These are phyloP conservation scores for Eurystomus glaucurus DNA, from an alignment of 2,797 vertebrate species.

Conservation along the genomic window DNA sequence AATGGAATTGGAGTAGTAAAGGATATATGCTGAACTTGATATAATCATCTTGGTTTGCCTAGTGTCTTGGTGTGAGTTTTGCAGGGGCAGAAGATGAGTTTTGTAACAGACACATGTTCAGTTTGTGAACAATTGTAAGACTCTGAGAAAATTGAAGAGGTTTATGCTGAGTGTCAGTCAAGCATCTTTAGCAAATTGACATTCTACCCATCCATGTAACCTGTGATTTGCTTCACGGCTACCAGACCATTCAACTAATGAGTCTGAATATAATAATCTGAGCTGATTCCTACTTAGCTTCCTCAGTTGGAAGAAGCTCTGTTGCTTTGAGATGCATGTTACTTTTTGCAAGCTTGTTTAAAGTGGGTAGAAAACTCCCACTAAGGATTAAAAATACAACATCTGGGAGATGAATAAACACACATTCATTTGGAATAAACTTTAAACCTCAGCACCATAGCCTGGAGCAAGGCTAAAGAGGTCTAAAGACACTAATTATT, in stretches of 20 bases:
- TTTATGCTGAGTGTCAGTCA: neutral
- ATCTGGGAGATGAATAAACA: neutral
- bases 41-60: neutral
- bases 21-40: neutral
- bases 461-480: conserved; percentile 8
- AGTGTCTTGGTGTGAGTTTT: neutral
- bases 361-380: neutral
- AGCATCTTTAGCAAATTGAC: neutral
- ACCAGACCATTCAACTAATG: neutral
- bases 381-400: neutral
- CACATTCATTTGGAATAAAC: neutral
- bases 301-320: neutral
- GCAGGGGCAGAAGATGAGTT: neutral
- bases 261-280: neutral
- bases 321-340: neutral
- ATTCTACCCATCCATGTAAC: neutral
- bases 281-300: neutral
- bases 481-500: conserved; percentile 44
- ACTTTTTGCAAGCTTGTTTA: neutral
- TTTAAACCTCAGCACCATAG: neutral
- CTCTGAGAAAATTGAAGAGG: neutral
- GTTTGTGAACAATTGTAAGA: neutral
- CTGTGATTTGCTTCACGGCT: neutral
- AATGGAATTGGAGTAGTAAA: neutral
- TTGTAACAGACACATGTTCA: neutral